Conservation (phyloP, 1,140 invertebrate species). For the Campoletis sonorensis region DNA sequence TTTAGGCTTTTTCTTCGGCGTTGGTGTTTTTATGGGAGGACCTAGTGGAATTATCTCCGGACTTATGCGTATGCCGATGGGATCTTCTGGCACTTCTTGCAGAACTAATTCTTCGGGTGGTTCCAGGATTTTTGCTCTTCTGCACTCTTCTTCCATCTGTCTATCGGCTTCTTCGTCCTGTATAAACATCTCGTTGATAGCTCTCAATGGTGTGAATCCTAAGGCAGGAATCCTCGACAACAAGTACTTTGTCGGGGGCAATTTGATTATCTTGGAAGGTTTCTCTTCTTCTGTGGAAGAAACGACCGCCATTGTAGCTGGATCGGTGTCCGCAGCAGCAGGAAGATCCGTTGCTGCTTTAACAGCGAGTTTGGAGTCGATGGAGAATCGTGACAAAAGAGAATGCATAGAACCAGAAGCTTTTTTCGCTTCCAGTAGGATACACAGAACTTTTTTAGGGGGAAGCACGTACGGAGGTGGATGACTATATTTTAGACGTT, state of each 20-base stretch:
- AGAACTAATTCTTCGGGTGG: neutral
- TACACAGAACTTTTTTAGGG: constrained; percentile 61
- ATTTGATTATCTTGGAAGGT: constrained; percentile 64
- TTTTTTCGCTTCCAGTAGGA: constrained; percentile 67
- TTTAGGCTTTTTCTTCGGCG: constrained; percentile 42
- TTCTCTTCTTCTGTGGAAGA: constrained; percentile 16
- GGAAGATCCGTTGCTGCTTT: constrained; percentile 60
- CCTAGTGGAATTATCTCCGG: constrained; percentile 68
- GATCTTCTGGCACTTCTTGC: constrained; percentile 54
- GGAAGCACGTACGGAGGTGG: constrained; percentile 67
- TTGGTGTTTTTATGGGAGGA: constrained; percentile 68
- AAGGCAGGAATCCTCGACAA: constrained; percentile 61
- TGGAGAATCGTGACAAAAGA: constrained; percentile 71
- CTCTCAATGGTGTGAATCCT: constrained; percentile 66
- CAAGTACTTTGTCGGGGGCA: constrained; percentile 63
- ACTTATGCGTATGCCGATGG: constrained; percentile 47
- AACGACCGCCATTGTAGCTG: constrained; percentile 20
- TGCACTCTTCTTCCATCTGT: constrained; percentile 48
- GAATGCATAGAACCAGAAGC: constrained; percentile 70
- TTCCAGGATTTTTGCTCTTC: constrained; percentile 12
- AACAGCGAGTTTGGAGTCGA: constrained; percentile 68
- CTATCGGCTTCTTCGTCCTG: constrained; percentile 56
- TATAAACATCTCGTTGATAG: constrained; percentile 67
- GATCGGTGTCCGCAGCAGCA: neutral
- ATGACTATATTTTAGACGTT: constrained; percentile 67